These are phyloP conservation scores for Lasius fuliginosus DNA, from an alignment of 2,888 invertebrate genomes.

Conservation along the genomic window DNA sequence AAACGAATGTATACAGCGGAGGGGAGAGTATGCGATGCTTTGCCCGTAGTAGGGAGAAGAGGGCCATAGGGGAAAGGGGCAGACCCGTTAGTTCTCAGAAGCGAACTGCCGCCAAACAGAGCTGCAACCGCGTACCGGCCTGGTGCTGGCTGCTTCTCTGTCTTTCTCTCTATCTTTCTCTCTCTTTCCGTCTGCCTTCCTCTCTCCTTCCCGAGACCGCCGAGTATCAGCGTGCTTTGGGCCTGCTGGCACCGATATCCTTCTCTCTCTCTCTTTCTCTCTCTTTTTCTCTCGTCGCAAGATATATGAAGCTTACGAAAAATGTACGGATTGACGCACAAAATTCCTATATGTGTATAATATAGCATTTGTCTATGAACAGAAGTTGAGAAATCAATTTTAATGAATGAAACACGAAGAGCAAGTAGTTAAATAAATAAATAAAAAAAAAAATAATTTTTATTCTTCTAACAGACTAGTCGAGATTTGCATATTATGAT, in stretches of 20 bases:
- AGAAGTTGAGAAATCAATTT: not conserved
- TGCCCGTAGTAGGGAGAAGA: slow-evolving; percentile 64
- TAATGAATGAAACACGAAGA: not conserved
- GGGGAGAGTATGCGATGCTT: slow-evolving; percentile 63
- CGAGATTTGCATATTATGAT: not conserved
- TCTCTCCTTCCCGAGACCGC: slow-evolving; percentile 38
- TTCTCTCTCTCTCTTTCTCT: not conserved
- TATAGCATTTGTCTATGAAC: not conserved
- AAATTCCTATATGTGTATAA: not conserved
- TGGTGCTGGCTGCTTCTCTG: slow-evolving; percentile 62
- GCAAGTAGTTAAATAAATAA: not conserved
- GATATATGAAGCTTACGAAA: slow-evolving; percentile 35
- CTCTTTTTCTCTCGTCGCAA: slow-evolving; percentile 7
- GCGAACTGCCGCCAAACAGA: slow-evolving; percentile 84
- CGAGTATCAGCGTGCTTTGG: slow-evolving; percentile 51
- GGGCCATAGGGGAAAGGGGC: slow-evolving; percentile 66
- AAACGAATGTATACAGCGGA: slow-evolving; percentile 10
- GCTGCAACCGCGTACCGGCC: slow-evolving; percentile 80
- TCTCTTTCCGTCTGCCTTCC: slow-evolving; percentile 30
- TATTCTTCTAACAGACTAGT: not conserved
- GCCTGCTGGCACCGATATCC: slow-evolving; percentile 54
- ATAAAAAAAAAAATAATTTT: not conserved
- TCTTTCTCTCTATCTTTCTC: slow-evolving; percentile 46
- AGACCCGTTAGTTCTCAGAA: slow-evolving; percentile 85
- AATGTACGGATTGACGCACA: not conserved